Evolutionary conservation across 2,113 vertebrate species (phyloP).

Genomic region (Thinocorus orbignyianus): DNA sequence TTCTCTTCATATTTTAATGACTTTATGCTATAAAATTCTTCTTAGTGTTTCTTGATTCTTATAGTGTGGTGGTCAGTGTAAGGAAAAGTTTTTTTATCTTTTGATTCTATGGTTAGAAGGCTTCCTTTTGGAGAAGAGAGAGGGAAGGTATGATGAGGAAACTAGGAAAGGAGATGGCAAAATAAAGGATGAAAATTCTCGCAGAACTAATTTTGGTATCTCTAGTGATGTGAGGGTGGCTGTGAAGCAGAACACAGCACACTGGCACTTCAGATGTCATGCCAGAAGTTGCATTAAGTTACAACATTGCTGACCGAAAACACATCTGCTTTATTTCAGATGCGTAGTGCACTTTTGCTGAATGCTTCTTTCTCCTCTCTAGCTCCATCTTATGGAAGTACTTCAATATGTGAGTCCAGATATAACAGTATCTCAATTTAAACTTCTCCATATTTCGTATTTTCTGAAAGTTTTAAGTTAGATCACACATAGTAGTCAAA

Average conservation of each 20-base stretch:
- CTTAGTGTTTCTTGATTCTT: neutral
- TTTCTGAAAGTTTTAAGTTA: conserved; percentile 22
- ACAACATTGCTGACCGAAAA: neutral
- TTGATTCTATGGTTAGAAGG: neutral
- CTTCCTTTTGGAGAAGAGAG: neutral
- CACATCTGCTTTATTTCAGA: conserved; percentile 44
- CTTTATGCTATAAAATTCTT: neutral
- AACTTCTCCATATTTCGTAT: neutral
- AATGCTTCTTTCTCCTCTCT: neutral
- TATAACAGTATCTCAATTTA: neutral
- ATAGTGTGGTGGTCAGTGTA: neutral
- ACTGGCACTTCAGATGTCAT: conserved; percentile 18
- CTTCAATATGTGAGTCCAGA: neutral
- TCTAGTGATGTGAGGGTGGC: neutral
- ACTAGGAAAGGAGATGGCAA: neutral
- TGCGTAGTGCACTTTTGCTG: neutral
- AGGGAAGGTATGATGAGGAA: neutral
- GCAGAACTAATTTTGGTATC: neutral
- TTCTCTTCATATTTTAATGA: neutral
- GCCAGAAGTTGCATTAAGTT: conserved; percentile 34
- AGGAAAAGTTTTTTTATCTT: neutral
- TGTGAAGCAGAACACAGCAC: neutral
- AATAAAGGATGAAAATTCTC: neutral
- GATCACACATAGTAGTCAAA: conserved; percentile 31
- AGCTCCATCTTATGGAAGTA: neutral